Conservation (phyloP, 2,113 vertebrate genomes). For the Carettochelys insculpta region DNA sequence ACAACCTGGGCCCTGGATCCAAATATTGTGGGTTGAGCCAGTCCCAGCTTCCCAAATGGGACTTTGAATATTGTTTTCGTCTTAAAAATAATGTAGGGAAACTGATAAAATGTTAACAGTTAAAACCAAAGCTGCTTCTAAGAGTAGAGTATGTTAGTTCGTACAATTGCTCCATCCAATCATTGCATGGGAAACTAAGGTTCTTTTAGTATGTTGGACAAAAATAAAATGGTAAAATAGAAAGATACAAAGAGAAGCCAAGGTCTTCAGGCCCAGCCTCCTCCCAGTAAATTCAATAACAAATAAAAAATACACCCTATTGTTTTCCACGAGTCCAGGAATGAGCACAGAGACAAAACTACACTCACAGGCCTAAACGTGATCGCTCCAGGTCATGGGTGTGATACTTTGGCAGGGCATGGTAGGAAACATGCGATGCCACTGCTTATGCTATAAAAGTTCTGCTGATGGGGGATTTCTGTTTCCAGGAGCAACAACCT, state of each 20-base stretch:
- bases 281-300: constrained; percentile 25
- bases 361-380: background rate
- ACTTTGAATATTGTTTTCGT: background rate
- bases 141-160: background rate
- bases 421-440: constrained; percentile 38
- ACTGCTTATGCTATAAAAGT: background rate
- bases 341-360: constrained; percentile 36
- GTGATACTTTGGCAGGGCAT: constrained; percentile 24
- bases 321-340: constrained; percentile 48
- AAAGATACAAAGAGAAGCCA: constrained; percentile 49
- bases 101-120: background rate
- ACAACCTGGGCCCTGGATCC: background rate
- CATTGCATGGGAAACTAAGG: background rate
- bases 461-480: constrained; percentile 26
- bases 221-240: background rate
- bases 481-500: constrained; percentile 27
- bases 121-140: background rate
- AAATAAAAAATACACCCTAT: constrained; percentile 67
- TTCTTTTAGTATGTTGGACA: constrained; percentile 13
- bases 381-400: constrained; percentile 29
- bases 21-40: background rate
- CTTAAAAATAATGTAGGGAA: background rate
- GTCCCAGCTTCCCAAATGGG: background rate
- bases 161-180: background rate
- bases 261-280: constrained; percentile 20